Base-by-base conservation (phyloP, 2,888 invertebrate genomes). In the Leucophora obtusa region DNA sequence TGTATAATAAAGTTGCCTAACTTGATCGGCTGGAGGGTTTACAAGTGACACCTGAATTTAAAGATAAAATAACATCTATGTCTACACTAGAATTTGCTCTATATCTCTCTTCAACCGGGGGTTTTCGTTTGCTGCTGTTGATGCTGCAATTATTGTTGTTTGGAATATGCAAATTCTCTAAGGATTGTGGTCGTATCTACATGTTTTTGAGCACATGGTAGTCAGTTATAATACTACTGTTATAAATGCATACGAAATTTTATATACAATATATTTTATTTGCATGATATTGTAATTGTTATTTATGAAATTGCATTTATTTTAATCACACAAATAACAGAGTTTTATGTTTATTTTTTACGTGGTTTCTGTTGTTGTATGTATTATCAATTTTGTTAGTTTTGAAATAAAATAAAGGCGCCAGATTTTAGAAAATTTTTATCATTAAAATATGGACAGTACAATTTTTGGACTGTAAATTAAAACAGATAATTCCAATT, bases 241-340 rank as follows among this genome's bases (percentile, higher is more conserved):
- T 47, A 47, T n/a, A 5, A 47, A n/a, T n/a, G 43, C 43, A 47
- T n/a, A n/a, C 43, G 43, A 14, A 6, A 28, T n/a, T 47, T 47
- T 14, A 1, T 47, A n/a, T 47, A 47, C 14, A n/a, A 28, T 5
- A n/a, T 47, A 7, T 47, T 47, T n/a, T 14, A 47, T 47, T n/a
- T 47, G 43, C 43, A 47, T 47, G 43, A 47, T 47, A 47, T n/a
- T 47, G 43, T 72, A 78, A 78, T 78, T 72, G 66, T 78, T 78
- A 72, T 78, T 72, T 78, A 78, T 78, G 71, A 78, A 72, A 68
- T 66, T 78, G 77, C 60, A 77, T 72, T 72, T 78, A 78, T 71
- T 78, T 78, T 71, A 78, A 66, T 78, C 66, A 78, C 50, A 68
- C 53, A 71, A 71, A 71, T 76, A 66, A 60, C 15, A 77, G 24